Conservation (phyloP, 2,888 invertebrate species). For the Ectemnius lituratus region DNA sequence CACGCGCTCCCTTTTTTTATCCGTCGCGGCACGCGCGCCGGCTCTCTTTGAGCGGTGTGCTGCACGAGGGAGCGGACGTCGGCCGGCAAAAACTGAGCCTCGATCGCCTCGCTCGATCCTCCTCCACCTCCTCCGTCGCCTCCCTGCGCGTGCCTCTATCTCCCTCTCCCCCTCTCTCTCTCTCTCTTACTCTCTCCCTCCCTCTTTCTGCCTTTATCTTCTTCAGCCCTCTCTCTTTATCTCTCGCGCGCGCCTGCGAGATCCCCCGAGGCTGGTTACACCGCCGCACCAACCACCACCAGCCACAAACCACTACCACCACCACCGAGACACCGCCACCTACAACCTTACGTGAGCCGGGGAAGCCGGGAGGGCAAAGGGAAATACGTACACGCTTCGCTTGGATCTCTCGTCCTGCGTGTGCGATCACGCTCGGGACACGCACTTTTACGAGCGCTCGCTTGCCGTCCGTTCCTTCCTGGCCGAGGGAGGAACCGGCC, state of each 20-base stretch:
- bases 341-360: constrained; percentile 22
- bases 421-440: constrained; percentile 23
- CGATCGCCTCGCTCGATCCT: constrained; percentile 36
- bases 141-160: constrained; percentile 29
- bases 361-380: constrained; percentile 16
- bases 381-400: constrained; percentile 8
- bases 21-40: constrained; percentile 48
- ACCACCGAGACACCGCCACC: constrained; percentile 32
- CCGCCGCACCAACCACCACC: constrained; percentile 45
- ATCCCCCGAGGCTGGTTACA: constrained; percentile 28
- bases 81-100: constrained; percentile 51
- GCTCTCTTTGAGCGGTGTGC: constrained; percentile 36
- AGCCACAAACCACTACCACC: constrained; percentile 39
- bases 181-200: constrained; percentile 31
- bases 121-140: constrained; percentile 37
- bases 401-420: constrained; percentile 17
- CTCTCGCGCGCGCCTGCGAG: constrained; percentile 25
- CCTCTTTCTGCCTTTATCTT: constrained; percentile 23
- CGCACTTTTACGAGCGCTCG: constrained; percentile 20
- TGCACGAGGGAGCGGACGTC: constrained; percentile 48
- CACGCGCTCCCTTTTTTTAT: constrained; percentile 53
- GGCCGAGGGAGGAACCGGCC: constrained; percentile 25
- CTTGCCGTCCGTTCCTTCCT: constrained; percentile 3
- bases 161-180: constrained; percentile 28
- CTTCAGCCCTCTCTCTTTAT: constrained; percentile 17